Base-by-base conservation (phyloP, 2,888 invertebrate genomes). In the Parnassius smintheus region DNA sequence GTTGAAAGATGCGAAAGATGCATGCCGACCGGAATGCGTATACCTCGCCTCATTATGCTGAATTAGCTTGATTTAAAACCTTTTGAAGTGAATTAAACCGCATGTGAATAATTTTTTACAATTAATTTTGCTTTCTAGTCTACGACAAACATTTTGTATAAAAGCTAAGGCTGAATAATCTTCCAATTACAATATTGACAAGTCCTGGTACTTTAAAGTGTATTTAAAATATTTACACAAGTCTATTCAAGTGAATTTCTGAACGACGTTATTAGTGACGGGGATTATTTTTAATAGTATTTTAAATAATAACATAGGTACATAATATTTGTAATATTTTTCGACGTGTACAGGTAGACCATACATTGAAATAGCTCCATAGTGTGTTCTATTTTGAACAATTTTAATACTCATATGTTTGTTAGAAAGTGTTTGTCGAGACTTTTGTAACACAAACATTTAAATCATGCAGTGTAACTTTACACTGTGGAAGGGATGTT, bases 401-500 rank as follows among this genome's bases (percentile, higher is more conserved):
- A 48, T 48, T 60, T 54, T 49, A 54, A 59, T 58, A 62, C 54
- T 49, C 53, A 58, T 25, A 56, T 22, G 4, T 41, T 46, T 22
- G 3, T 45, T 49, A 54, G 48, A 42, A 25, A 48, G 12, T 53
- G 52, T 57, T 62, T 53, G 48, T 62, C 48, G 53, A 48, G 45
- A 42, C 62, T 53, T 52, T 41, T 59, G 53, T 53, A 59, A 45
- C 56, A 22, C 3, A 18, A 35, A 35, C 35, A 35, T 35, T 35
- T 35, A 35, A 35, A 35, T 7, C 35, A 35, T 35, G 35, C 35
- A 35, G 35, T 35, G 35, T 7, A 4, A 35, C 7, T 35, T 35
- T 35, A 35, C 35, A 35, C 35, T 35, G 1, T 35, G 7, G 35
- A 35, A 0, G 1, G 35, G 35, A 35, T 35, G 4, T 35, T 35